Evolutionary conservation across 2,888 invertebrate species (phyloP).

Genomic region (Serripes groenlandicus): DNA sequence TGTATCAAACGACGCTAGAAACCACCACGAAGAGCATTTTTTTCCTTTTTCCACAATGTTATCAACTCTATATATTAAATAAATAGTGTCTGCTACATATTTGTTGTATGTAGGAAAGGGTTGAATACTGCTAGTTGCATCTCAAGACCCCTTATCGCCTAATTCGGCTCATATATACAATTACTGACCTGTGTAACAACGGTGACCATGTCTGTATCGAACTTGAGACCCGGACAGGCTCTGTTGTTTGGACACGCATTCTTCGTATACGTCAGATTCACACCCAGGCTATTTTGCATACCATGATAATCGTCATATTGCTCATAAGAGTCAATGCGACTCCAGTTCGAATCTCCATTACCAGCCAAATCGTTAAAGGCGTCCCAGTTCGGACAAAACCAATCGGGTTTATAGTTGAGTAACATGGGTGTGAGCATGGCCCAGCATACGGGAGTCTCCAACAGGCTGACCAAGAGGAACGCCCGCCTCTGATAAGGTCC

Average conservation of each 20-base stretch:
- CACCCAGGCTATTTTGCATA: neutral
- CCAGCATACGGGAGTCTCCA: conserved; percentile 10
- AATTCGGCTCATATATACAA: neutral
- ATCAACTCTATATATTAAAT: neutral
- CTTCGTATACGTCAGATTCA: conserved; percentile 17
- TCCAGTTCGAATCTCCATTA: conserved; percentile 5
- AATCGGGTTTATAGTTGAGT: conserved; percentile 8
- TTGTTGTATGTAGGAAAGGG: neutral
- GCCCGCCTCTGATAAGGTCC: conserved; percentile 4
- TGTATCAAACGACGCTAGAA: no score
- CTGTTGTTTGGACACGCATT: conserved; percentile 1
- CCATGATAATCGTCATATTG: neutral
- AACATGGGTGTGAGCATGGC: conserved; percentile 10
- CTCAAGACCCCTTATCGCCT: neutral
- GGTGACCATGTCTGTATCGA: conserved; percentile 15
- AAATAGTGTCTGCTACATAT: neutral
- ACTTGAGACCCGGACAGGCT: conserved; percentile 12
- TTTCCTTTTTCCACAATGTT: no score
- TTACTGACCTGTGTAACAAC: conserved; percentile 7
- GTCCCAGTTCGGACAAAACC: conserved; percentile 17
- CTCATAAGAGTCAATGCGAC: neutral
- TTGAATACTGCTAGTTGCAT: neutral
- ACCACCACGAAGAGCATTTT: no score
- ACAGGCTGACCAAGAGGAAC: neutral
- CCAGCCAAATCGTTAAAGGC: conserved; percentile 1